Conservation (phyloP, 2,888 invertebrate genomes). For the Spialia ferax region DNA sequence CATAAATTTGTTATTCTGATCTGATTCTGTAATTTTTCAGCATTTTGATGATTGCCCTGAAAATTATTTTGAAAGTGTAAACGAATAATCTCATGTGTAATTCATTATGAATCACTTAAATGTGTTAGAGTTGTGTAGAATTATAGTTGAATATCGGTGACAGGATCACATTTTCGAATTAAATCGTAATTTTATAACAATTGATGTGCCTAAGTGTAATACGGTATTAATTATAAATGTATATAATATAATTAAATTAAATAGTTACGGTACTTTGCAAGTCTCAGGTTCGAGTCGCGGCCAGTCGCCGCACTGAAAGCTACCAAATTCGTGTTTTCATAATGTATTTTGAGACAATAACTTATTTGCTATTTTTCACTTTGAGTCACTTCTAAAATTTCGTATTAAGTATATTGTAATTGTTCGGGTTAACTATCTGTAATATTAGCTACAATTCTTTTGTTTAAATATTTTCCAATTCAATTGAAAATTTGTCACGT, state of each 20-base stretch:
- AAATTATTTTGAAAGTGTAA: conserved; percentile 49
- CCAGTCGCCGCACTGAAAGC: conserved; percentile 47
- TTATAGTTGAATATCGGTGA: conserved; percentile 67
- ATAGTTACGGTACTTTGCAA: conserved; percentile 63
- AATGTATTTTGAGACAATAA: conserved; percentile 71
- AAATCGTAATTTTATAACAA: conserved; percentile 85
- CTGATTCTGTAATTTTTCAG: conserved; percentile 47
- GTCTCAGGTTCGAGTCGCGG: conserved; percentile 57
- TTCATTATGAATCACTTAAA: conserved; percentile 63
- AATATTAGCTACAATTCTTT: conserved; percentile 27
- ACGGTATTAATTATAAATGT: conserved; percentile 77
- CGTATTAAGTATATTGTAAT: conserved; percentile 27
- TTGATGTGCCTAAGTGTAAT: conserved; percentile 88
- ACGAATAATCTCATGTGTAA: conserved; percentile 56
- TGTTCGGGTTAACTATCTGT: conserved; percentile 21
- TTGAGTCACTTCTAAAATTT: conserved; percentile 38
- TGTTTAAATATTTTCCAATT: conserved; percentile 16
- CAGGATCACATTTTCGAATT: conserved; percentile 80
- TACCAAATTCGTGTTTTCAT: conserved; percentile 50
- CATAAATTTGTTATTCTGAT: conserved; percentile 44
- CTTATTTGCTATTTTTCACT: conserved; percentile 50
- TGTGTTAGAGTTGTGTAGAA: conserved; percentile 75
- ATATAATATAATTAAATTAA: conserved; percentile 68
- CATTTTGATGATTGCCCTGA: conserved; percentile 50
- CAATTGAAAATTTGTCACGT: conserved; percentile 38